These are phyloP conservation scores for Trypoxylon attenuatum DNA, from an alignment of 2,888 invertebrate species.

Conservation along the genomic window DNA sequence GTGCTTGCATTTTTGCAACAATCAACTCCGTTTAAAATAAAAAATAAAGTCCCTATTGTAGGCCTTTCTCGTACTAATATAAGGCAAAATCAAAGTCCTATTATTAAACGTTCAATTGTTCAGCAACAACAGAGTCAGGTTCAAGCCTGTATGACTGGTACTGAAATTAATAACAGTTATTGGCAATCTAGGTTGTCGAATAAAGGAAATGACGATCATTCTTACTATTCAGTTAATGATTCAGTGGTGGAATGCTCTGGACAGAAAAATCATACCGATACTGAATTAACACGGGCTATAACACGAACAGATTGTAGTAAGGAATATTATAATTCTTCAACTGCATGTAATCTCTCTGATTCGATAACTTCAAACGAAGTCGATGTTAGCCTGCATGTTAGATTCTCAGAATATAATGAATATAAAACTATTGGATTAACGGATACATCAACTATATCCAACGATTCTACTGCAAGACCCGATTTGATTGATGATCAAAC, in stretches of 20 bases:
- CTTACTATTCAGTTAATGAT: neutral
- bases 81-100: conserved; percentile 7
- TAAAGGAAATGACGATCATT: neutral
- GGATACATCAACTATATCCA: conserved; percentile 64
- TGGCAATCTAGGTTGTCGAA: neutral
- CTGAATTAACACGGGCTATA: neutral
- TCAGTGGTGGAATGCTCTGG: neutral
- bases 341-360: conserved; percentile 3
- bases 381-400: conserved; percentile 66
- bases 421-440: conserved; percentile 67
- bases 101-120: conserved; percentile 4
- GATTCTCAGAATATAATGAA: conserved; percentile 71
- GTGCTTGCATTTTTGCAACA: conserved; percentile 77
- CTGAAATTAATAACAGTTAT: conserved; percentile 1
- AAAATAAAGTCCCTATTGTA: neutral
- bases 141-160: neutral
- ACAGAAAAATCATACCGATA: neutral
- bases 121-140: conserved; percentile 11
- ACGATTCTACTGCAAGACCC: conserved; percentile 51
- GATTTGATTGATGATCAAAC: conserved; percentile 55
- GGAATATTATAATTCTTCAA: neutral
- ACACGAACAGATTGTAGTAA: neutral
- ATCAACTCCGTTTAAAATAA: conserved; percentile 66
- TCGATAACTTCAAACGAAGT: conserved; percentile 27
- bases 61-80: neutral